Conservation (phyloP, 2,797 vertebrate genomes). For the Melanotaenia nigrans region DNA sequence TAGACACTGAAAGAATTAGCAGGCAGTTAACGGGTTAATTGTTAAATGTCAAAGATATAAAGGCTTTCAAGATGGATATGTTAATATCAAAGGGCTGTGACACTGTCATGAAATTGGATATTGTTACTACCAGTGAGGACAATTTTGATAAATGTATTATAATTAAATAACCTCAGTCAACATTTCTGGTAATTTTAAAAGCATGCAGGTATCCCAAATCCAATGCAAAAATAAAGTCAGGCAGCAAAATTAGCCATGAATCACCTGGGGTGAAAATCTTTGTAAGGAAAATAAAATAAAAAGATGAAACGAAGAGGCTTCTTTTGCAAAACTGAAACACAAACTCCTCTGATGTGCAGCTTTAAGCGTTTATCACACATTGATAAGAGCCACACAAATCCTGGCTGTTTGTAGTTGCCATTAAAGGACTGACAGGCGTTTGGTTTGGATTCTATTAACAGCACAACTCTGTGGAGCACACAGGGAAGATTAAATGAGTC, state of each 20-base stretch:
- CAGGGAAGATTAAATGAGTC: constrained; percentile 27
- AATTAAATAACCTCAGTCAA: constrained; percentile 61
- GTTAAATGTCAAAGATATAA: constrained; percentile 14
- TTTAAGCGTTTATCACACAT: constrained; percentile 88
- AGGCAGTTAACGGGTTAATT: no score
- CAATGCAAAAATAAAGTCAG: constrained; percentile 54
- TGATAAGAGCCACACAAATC: constrained; percentile 88
- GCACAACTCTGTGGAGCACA: constrained; percentile 28
- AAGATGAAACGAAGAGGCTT: constrained; percentile 58
- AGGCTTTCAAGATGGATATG: constrained; percentile 27
- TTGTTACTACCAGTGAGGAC: constrained; percentile 45
- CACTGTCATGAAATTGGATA: constrained; percentile 27
- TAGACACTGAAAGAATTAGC: no score
- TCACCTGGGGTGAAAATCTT: constrained; percentile 59
- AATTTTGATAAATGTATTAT: constrained; percentile 72
- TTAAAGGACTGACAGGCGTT: constrained; percentile 78
- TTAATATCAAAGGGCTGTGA: constrained; percentile 37
- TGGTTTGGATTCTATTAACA: constrained; percentile 27
- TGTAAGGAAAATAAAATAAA: constrained; percentile 59
- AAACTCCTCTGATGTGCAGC: constrained; percentile 76
- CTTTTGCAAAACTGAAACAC: constrained; percentile 70
- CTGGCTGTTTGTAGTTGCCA: constrained; percentile 86
- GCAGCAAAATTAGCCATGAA: constrained; percentile 67
- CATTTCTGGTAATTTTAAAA: constrained; percentile 8
- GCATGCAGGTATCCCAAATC: constrained; percentile 53